Evolutionary conservation across 53 echinoderm and acorn worm species (phyloP).

Genomic region (Hippasteria phrygiana): DNA sequence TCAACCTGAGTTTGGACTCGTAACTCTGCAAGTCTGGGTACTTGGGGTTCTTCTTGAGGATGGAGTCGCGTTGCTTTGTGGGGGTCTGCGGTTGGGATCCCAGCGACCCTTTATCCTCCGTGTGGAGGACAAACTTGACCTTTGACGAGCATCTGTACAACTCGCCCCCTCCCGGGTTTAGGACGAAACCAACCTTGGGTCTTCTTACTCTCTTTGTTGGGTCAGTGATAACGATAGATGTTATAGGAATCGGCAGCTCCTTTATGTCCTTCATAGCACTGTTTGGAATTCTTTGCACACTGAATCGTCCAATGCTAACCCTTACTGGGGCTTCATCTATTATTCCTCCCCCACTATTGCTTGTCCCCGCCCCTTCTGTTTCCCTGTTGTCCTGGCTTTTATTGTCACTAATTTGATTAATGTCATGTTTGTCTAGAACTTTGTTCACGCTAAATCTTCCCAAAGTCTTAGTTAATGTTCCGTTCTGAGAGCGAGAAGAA

Average conservation of each 20-base stretch:
- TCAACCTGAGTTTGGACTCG: constrained; percentile 30
- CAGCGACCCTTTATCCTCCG: not conserved
- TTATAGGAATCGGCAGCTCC: not conserved
- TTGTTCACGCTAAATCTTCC: constrained; percentile 33
- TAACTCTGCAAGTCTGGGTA: constrained; percentile 31
- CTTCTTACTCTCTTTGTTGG: constrained; percentile 11
- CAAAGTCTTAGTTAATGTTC: not conserved
- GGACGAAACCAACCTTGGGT: not conserved
- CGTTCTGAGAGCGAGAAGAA: not conserved
- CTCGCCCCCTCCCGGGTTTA: not conserved
- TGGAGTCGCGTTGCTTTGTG: not conserved
- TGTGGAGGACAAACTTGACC: constrained; percentile 44
- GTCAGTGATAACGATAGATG: not conserved
- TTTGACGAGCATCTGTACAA: constrained; percentile 9
- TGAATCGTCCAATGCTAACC: constrained; percentile 39
- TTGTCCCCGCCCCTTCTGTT: not conserved
- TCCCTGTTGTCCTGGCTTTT: too few species aligned
- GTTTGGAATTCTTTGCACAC: not conserved
- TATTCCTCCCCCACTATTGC: not conserved
- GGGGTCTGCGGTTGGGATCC: not conserved
- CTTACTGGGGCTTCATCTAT: not conserved
- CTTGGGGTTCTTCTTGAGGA: constrained; percentile 46
- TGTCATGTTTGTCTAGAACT: not conserved
- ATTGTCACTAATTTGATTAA: not conserved
- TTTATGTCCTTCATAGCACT: not conserved